Base-by-base conservation (phyloP, 2,888 invertebrate genomes). In the Sinopyrophorus schimmeli region DNA sequence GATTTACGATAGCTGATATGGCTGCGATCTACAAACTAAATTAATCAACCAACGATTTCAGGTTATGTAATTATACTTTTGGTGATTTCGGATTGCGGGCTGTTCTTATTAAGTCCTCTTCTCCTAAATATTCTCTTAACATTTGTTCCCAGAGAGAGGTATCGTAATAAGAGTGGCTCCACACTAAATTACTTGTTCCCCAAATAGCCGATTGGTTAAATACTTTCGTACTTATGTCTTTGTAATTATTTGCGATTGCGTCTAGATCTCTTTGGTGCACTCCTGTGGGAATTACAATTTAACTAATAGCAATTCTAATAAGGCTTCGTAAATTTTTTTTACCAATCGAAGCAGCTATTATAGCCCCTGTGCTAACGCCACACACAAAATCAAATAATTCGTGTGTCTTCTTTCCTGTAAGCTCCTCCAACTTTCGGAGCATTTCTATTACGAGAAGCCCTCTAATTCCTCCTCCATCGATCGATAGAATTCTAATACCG, bases 391-490 rank as follows among this genome's bases (percentile, higher is more conserved):
- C 95, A 74, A 95, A 95, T 71, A 92, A 75, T 64, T 92, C 83
- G 65, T 85, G 76, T 6, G 92, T 81, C 48, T 72, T 76, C 55
- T 77, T 77, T 0, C 85, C 84, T 1, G 87, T 83, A 11, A 85
- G 70, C 54, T 80, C 76, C 73, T 95, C 92, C 23, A 95, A 71
- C 60, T 85, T 84, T 37, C 83, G 80, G 55, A 95, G 73, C 70
- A 92, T 83, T 73, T 92, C 88, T 52, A 95, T 81, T 2, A 91
- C 89, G 53, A 92, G 78, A 53, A 94, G 77, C n/a, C 93, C 93
- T 51, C 92, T 80, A 51, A 90, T 86, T 32, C 94, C 94, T 27
- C 95, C 94, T 2, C 95, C 95, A 75, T 95, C 94, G 61, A 95
- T 87, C 0, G 90, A 78, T 37, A 95, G 77, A 42, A 95, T 82